Evolutionary conservation across 2,888 invertebrate genomes (phyloP).

Genomic region (Parapristionchus giblindavisi): DNA sequence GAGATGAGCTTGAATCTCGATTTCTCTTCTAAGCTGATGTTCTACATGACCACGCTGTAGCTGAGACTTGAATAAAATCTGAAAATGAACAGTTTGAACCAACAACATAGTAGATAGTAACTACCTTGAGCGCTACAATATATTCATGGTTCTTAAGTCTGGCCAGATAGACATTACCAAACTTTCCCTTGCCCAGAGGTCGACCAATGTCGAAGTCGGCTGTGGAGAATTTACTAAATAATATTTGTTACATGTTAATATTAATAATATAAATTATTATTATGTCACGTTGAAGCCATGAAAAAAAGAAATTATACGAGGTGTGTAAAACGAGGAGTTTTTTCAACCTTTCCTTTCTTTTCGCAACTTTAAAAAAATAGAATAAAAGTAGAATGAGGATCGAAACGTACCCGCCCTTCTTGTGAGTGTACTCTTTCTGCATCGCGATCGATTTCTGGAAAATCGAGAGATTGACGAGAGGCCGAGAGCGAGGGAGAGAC

Average conservation of each 20-base stretch:
- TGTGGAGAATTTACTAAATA: slow-evolving; percentile 70
- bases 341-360: no score
- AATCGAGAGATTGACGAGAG: no score
- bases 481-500: no score
- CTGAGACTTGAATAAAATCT: slow-evolving; percentile 90
- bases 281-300: background rate
- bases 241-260: background rate
- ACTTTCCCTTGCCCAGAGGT: slow-evolving; percentile 92
- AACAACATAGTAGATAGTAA: background rate
- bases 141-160: slow-evolving; percentile 86
- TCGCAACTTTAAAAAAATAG: no score
- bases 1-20: slow-evolving; percentile 93
- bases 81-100: no score
- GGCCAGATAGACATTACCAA: slow-evolving; percentile 92
- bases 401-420: slow-evolving; percentile 24
- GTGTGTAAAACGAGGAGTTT: no score
- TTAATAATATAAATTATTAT: background rate
- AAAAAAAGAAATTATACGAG: no score
- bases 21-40: slow-evolving; percentile 92
- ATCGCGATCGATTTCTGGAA: no score
- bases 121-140: slow-evolving; percentile 73
- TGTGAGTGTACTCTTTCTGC: background rate
- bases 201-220: slow-evolving; percentile 91
- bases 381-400: no score
- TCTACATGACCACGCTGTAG: slow-evolving; percentile 86